These are phyloP conservation scores for Crenichthys baileyi DNA, from an alignment of 2,797 vertebrate species.

Conservation along the genomic window DNA sequence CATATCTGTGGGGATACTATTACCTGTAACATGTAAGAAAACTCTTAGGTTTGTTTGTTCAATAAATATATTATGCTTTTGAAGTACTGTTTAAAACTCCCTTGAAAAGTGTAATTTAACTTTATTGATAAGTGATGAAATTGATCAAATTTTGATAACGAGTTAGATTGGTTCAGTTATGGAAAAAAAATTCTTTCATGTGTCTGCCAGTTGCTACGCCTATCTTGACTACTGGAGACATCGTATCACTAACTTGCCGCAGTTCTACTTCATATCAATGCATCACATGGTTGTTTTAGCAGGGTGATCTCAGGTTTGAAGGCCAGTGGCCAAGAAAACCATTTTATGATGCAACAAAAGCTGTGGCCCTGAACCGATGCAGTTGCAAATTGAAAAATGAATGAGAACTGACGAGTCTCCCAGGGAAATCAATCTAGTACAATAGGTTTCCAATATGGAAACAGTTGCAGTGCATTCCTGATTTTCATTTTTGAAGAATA, in stretches of 20 bases:
- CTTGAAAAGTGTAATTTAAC: background rate
- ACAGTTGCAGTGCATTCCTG: conserved; percentile 35
- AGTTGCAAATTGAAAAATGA: conserved; percentile 79
- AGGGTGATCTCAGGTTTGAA: conserved; percentile 56
- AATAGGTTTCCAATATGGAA: conserved; percentile 73
- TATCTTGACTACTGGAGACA: conserved; percentile 20
- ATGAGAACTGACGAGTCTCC: conserved; percentile 75
- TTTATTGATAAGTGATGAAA: background rate
- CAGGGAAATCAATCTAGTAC: conserved; percentile 68
- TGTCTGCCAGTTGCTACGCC: background rate
- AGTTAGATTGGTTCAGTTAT: background rate
- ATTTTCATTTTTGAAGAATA: conserved; percentile 54
- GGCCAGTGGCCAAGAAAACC: conserved; percentile 63
- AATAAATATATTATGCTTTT: background rate
- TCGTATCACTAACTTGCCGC: conserved; percentile 65
- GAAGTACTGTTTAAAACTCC: background rate
- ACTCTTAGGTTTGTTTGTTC: background rate
- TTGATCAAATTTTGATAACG: background rate
- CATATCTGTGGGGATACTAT: too few relatives aligned
- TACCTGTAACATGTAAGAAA: background rate
- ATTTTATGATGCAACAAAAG: conserved; percentile 73
- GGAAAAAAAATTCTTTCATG: background rate
- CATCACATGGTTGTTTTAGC: conserved; percentile 70
- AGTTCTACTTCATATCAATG: conserved; percentile 62
- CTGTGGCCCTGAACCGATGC: conserved; percentile 44